phyloP scores from a whole-genome alignment of 2,113 vertebrate species.

The Thryonomys swinderianus region DNA sequence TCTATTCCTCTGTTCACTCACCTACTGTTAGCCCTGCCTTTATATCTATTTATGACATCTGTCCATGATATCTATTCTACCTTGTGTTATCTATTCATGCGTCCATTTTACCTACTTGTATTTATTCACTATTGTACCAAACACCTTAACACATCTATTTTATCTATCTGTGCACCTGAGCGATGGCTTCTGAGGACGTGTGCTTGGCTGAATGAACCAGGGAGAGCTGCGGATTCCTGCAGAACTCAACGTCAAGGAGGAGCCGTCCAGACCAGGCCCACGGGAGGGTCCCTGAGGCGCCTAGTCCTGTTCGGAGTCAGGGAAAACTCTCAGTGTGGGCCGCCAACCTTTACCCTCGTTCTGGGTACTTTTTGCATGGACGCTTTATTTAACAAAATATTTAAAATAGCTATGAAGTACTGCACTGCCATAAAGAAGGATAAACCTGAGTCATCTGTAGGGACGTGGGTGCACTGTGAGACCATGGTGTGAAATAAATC shows the following conservation, averaged over 20 bases:
- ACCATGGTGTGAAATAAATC: not conserved
- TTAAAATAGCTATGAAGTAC: not conserved
- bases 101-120: not conserved
- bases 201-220: not conserved
- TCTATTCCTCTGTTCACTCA: not conserved
- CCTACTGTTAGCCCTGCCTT: not conserved
- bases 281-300: no score
- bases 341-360: not conserved
- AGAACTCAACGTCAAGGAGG: no score
- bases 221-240: not conserved
- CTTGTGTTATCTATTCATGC: not conserved
- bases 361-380: not conserved
- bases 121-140: not conserved
- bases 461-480: not conserved
- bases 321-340: accelerated
- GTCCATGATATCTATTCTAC: not conserved
- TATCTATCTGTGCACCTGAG: not conserved
- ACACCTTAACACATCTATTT: not conserved
- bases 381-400: not conserved
- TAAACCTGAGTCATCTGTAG: not conserved
- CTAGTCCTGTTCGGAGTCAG: accelerated
- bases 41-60: not conserved
- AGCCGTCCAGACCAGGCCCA: accelerated
- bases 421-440: not conserved
- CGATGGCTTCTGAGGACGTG: no score